These are phyloP conservation scores for Scolopax rusticola DNA, from an alignment of 2,797 vertebrate genomes.

Conservation along the genomic window DNA sequence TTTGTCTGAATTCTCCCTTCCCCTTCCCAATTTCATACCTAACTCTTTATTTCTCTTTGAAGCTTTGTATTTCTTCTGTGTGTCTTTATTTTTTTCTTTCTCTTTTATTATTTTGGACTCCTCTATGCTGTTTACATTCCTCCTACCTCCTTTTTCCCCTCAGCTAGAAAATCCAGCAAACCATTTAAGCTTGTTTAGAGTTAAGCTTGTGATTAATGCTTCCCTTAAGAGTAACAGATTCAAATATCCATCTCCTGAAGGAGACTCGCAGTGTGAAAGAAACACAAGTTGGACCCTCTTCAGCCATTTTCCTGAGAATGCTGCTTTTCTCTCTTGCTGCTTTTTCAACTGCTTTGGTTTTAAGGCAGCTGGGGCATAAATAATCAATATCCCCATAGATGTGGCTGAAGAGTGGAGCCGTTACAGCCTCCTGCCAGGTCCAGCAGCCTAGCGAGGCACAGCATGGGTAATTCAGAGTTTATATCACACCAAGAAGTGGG, in stretches of 20 bases:
- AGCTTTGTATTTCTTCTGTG: not conserved
- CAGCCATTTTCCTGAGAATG: not conserved
- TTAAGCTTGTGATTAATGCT: slow-evolving; percentile 2
- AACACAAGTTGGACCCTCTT: not conserved
- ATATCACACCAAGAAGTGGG: not conserved
- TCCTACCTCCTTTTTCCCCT: not conserved
- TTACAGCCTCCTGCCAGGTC: not conserved
- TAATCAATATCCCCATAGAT: not conserved
- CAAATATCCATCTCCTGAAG: not conserved
- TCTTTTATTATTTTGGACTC: not conserved
- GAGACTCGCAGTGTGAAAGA: not conserved
- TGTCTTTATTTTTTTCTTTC: not conserved
- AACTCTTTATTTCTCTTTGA: not conserved
- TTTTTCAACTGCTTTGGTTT: not conserved
- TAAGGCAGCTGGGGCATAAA: slow-evolving; percentile 13
- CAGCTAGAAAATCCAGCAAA: slow-evolving; percentile 4
- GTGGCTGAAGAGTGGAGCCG: not conserved
- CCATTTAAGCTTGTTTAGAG: not conserved
- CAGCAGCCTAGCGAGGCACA: not conserved
- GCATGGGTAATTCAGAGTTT: not conserved
- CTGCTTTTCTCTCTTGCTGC: not conserved
- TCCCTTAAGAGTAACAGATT: not conserved
- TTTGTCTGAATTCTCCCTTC: not conserved
- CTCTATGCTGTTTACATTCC: not conserved
- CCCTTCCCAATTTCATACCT: not conserved